phyloP scores from a whole-genome alignment of 2,797 vertebrate species.

The Tangara arthus region DNA sequence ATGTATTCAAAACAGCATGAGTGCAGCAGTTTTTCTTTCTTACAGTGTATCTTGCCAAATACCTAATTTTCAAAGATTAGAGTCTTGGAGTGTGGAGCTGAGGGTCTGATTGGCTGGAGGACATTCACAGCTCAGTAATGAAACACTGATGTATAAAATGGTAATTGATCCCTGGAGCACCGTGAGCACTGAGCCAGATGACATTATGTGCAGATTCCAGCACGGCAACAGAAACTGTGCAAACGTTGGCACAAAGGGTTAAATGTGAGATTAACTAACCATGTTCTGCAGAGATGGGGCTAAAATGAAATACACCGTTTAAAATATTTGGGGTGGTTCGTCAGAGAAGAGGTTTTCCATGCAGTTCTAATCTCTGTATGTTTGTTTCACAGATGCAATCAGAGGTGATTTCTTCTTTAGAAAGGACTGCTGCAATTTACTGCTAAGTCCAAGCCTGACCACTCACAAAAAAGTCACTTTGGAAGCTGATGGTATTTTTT shows the following conservation, averaged over 20 bases:
- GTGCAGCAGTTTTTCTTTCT: not conserved
- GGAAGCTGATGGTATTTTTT: not conserved
- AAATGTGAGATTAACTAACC: not conserved
- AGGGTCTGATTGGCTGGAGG: slow-evolving; percentile 58
- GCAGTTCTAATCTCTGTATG: not conserved
- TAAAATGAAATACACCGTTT: not conserved
- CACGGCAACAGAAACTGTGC: not conserved
- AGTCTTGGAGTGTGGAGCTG: not conserved
- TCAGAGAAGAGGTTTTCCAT: not conserved
- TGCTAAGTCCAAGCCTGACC: not conserved
- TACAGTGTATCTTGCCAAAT: slow-evolving; percentile 26
- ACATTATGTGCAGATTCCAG: slow-evolving; percentile 29
- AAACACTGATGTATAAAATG: slow-evolving; percentile 66
- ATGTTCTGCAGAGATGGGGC: not conserved
- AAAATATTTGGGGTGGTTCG: not conserved
- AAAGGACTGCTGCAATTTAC: not conserved
- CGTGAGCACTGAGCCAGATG: not conserved
- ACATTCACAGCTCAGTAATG: slow-evolving; percentile 43
- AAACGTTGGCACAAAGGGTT: slow-evolving; percentile 24
- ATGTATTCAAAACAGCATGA: not conserved
- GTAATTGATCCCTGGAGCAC: slow-evolving; percentile 55
- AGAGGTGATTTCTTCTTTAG: not conserved
- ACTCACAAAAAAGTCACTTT: not conserved
- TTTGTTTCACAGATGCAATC: not conserved
- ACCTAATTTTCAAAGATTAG: slow-evolving; percentile 60